Evolutionary conservation across 92 coral and sea anemone species (phyloP).

Genomic region (Hydrozoanthus gracilis): DNA sequence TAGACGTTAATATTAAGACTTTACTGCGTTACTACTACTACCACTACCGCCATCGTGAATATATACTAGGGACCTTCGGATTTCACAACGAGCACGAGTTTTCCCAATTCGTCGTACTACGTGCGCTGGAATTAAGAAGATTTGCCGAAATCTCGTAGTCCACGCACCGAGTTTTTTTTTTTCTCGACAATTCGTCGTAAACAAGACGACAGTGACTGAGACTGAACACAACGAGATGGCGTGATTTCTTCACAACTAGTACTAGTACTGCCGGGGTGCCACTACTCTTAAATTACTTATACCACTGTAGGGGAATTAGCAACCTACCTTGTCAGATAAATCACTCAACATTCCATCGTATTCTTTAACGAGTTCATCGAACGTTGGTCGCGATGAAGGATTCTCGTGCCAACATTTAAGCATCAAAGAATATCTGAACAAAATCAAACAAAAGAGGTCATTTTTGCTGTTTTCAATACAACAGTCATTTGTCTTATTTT

Average conservation of each 20-base stretch:
- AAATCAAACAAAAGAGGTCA: not conserved
- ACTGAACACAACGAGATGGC: too few relatives aligned
- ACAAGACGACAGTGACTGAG: too few relatives aligned
- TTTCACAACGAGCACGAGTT: too few relatives aligned
- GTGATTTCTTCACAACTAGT: not conserved
- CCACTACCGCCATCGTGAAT: not conserved
- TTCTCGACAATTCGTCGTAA: too few relatives aligned
- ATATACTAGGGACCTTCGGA: too few relatives aligned
- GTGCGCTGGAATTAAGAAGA: too few relatives aligned
- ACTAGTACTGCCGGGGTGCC: not conserved
- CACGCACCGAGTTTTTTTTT: too few relatives aligned
- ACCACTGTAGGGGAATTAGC: not conserved
- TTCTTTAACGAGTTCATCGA: slow-evolving; percentile 78
- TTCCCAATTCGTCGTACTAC: too few relatives aligned
- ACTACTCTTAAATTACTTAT: not conserved
- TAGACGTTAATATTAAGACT: not conserved
- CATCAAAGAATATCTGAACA: slow-evolving; percentile 80
- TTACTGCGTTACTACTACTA: not conserved
- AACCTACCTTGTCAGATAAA: slow-evolving; percentile 77
- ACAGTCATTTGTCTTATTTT: not conserved
- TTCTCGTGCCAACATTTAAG: slow-evolving; percentile 88
- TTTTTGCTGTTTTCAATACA: not conserved
- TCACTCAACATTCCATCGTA: slow-evolving; percentile 81
- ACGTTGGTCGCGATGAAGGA: slow-evolving; percentile 87
- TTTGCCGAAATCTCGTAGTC: too few relatives aligned